Evolutionary conservation across 2,797 vertebrate genomes (phyloP).

Genomic region (Kryptopterus vitreolus): DNA sequence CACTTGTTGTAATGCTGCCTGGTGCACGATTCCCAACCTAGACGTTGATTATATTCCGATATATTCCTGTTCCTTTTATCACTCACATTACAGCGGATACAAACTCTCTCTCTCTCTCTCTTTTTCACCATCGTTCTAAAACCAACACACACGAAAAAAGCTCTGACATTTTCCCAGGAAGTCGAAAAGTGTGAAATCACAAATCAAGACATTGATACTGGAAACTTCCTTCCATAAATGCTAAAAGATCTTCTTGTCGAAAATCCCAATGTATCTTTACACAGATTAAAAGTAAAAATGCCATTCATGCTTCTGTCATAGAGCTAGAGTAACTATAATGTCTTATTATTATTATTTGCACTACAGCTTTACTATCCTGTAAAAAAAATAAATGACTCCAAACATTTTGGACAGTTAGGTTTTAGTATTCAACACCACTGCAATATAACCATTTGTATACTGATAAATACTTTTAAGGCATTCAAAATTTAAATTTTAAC

Average conservation of each 20-base stretch:
- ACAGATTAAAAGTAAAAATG: too few species aligned
- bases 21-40: neutral
- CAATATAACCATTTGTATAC: neutral
- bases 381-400: neutral
- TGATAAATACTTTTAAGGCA: neutral
- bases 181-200: neutral
- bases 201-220: neutral
- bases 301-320: too few species aligned
- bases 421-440: neutral
- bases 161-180: neutral
- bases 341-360: neutral
- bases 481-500: neutral
- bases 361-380: neutral
- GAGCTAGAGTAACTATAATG: neutral
- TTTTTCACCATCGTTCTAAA: neutral
- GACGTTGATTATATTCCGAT: neutral
- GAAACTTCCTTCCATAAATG: neutral
- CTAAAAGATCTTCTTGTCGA: neutral
- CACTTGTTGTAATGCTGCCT: neutral
- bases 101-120: neutral
- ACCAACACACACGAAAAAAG: neutral
- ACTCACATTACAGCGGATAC: neutral
- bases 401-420: neutral
- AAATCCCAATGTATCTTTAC: too few species aligned
- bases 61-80: neutral